Evolutionary conservation across 2,888 invertebrate species (phyloP).

Genomic region (Steinernema scapterisci): DNA sequence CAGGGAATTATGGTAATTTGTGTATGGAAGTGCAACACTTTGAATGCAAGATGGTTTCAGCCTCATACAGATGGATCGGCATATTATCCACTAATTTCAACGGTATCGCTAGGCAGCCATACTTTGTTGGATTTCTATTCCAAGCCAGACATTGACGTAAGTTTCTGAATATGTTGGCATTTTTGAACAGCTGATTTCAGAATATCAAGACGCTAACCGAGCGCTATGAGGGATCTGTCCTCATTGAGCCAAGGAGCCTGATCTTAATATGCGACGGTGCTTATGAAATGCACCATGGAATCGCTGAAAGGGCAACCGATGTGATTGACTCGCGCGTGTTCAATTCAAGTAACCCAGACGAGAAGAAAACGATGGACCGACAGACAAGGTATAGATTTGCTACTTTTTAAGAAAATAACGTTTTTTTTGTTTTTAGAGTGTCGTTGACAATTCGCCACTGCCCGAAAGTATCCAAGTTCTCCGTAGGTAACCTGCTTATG

Average conservation of each 20-base stretch:
- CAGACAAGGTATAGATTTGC: background rate
- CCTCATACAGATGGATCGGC: constrained; percentile 93
- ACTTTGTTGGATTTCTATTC: constrained; percentile 82
- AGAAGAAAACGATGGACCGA: constrained; percentile 37
- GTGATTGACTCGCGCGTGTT: constrained; percentile 40
- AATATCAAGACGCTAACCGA: constrained; percentile 30
- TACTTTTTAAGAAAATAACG: too few species aligned
- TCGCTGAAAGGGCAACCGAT: constrained; percentile 49
- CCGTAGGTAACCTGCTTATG: background rate
- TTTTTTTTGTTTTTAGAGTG: constrained; percentile 31
- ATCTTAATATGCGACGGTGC: constrained; percentile 82
- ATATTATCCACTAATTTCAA: constrained; percentile 88
- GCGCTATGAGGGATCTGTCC: constrained; percentile 69
- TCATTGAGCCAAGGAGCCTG: constrained; percentile 86
- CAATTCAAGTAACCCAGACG: constrained; percentile 41
- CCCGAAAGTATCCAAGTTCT: constrained; percentile 39
- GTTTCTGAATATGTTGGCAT: background rate
- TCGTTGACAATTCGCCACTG: constrained; percentile 47
- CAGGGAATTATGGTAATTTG: constrained; percentile 71
- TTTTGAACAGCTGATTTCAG: constrained; percentile 2
- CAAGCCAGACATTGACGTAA: background rate
- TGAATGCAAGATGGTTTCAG: constrained; percentile 69
- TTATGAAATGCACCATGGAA: constrained; percentile 77
- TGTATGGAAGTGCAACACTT: too few species aligned
- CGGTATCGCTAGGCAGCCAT: constrained; percentile 88